Conservation (phyloP, 1,140 invertebrate species). For the Planococcus citri region DNA sequence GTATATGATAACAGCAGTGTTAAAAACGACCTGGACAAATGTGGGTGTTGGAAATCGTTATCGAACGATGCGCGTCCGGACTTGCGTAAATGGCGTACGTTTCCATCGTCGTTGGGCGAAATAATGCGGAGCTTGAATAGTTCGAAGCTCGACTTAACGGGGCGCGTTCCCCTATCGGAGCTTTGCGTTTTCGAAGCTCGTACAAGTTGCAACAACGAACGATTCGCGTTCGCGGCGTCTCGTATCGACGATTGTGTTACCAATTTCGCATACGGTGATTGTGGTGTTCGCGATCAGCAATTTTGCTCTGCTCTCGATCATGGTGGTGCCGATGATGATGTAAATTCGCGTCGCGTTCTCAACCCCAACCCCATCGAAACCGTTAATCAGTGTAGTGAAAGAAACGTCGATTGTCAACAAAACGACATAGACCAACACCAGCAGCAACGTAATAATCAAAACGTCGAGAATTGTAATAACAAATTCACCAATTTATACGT, state of each 20-base stretch:
- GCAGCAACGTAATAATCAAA: too few species aligned
- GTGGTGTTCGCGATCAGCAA: neutral
- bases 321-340: neutral
- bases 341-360: neutral
- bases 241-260: neutral
- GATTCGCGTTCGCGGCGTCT: neutral
- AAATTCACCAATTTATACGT: neutral
- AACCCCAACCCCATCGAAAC: too few species aligned
- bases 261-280: too few species aligned
- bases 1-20: neutral
- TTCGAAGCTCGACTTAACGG: conserved; percentile 17
- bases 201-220: neutral
- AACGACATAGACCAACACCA: too few species aligned
- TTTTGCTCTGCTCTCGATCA: neutral
- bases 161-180: neutral
- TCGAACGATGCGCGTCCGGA: conserved; percentile 14
- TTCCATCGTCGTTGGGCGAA: neutral
- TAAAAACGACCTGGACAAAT: conserved; percentile 10
- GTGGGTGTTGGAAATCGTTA: conserved; percentile 12
- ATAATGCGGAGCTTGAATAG: conserved; percentile 17
- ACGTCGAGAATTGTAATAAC: neutral
- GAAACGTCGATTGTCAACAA: too few species aligned
- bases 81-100: conserved; percentile 16
- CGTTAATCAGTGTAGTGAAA: too few species aligned
- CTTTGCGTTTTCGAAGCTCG: conserved; percentile 1